Conservation (phyloP, 2,797 vertebrate genomes). For the Salmo trutta region DNA sequence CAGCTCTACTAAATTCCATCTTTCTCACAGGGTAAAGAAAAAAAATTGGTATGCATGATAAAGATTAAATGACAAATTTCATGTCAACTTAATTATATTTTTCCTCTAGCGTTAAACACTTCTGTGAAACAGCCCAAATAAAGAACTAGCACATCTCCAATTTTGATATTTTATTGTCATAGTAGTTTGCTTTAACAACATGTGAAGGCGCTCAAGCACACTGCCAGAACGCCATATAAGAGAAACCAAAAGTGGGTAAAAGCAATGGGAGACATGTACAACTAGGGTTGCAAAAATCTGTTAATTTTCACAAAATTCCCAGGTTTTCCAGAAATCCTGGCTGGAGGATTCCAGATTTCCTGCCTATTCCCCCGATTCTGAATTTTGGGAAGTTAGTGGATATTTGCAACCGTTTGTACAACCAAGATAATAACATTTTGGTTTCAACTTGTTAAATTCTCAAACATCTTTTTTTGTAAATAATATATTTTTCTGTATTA, state of each 20-base stretch:
- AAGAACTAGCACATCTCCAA: slow-evolving; percentile 73
- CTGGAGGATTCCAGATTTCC: too few species aligned
- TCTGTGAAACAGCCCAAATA: slow-evolving; percentile 1
- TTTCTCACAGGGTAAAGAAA: too few species aligned
- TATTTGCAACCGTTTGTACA: slow-evolving; percentile 39
- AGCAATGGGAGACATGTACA: slow-evolving; percentile 62
- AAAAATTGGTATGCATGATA: neutral
- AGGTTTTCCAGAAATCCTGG: too few species aligned
- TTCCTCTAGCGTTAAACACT: neutral
- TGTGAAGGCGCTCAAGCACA: slow-evolving; percentile 86
- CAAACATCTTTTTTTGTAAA: slow-evolving; percentile 73
- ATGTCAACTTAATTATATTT: neutral
- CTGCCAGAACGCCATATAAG: slow-evolving; percentile 70
- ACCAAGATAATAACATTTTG: slow-evolving; percentile 69
- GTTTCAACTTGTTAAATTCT: slow-evolving; percentile 75
- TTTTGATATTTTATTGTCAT: slow-evolving; percentile 97
- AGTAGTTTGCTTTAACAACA: slow-evolving; percentile 92
- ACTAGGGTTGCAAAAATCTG: too few species aligned
- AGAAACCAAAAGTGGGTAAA: slow-evolving; percentile 71
- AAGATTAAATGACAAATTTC: neutral
- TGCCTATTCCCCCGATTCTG: too few species aligned
- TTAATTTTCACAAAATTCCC: too few species aligned
- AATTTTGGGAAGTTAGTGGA: too few species aligned
- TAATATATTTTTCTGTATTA: slow-evolving; percentile 70
- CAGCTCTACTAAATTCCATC: too few species aligned